Base-by-base conservation (phyloP, 2,888 invertebrate genomes). In the Mermis nigrescens region DNA sequence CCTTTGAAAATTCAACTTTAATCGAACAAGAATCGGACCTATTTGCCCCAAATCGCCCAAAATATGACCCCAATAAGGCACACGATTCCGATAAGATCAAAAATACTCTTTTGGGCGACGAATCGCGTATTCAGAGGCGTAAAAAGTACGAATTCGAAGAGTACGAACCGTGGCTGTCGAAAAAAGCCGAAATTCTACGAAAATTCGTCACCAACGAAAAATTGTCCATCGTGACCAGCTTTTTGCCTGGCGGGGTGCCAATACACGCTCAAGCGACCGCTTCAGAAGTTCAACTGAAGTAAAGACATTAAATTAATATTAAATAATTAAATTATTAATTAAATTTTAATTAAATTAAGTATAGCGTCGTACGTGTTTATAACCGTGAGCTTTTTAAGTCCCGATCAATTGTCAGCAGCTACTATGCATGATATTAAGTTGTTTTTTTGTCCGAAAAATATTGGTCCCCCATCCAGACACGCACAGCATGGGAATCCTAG, bases 151-250 rank as follows among this genome's bases (percentile, higher is more conserved):
- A 7, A 29, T 53, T 68, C 24, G 61, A 64, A 3, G 67, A 66
- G 24, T 76, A 82, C 63, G 83, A 84, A 70, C 82, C 83, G 19
- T 95, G 94, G 94, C 79, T 78, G 63, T 74, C 79, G 1, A 82
- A 83, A 68, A 82, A 85, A 64, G 72, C 80, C 53, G 78, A 79
- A n/a, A 90, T 95, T 70, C 78, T 94, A 15, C 83, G 81, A 66
- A 86, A 85, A 74, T 94, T 85, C 69, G 92, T 89, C 32, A 94
- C 94, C 57, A 86, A 85, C 15, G 91, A 92, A 74, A 90, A 88
- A 72, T 76, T 95, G 31, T 85, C 87, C 1, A 86, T 92, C 64
- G 82, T 86, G 1, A 88, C 88, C 48, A 90, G 88, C 72, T 89
- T 85, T 71, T 75, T 89, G 54, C 81, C 83, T 2, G 85, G 84